Evolutionary conservation across 2,797 vertebrate genomes (phyloP).

Genomic region (Petrocephalus schoutedeni): DNA sequence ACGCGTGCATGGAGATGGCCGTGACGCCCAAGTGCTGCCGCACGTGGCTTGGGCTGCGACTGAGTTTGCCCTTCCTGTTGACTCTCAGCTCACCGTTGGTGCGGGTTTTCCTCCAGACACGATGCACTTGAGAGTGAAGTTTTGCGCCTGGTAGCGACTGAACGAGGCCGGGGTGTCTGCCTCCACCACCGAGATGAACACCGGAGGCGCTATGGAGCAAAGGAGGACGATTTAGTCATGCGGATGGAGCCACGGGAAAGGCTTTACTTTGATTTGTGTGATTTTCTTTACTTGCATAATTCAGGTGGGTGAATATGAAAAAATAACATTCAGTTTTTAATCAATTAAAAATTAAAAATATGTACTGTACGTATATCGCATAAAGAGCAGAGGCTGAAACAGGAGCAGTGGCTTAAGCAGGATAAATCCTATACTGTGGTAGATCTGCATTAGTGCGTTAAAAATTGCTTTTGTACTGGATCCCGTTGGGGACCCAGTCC

Average conservation of each 20-base stretch:
- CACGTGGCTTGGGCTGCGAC: neutral
- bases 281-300: neutral
- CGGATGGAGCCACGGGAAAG: neutral
- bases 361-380: neutral
- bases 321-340: neutral
- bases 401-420: neutral
- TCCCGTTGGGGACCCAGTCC: neutral
- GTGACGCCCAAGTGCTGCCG: neutral
- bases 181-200: slow-evolving; percentile 80
- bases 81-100: slow-evolving; percentile 67
- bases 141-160: slow-evolving; percentile 87
- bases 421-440: neutral
- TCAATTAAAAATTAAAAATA: neutral
- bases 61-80: neutral
- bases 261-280: neutral
- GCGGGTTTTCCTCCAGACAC: slow-evolving; percentile 86
- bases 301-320: neutral
- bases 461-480: neutral
- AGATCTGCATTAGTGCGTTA: neutral
- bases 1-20: neutral
- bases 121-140: slow-evolving; percentile 87
- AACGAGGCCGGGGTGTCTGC: slow-evolving; percentile 76
- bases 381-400: neutral
- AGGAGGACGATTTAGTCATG: neutral
- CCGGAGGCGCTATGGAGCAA: slow-evolving; percentile 72